phyloP scores from a whole-genome alignment of 2,113 vertebrate genomes.

The Glaucidium brasilianum region DNA sequence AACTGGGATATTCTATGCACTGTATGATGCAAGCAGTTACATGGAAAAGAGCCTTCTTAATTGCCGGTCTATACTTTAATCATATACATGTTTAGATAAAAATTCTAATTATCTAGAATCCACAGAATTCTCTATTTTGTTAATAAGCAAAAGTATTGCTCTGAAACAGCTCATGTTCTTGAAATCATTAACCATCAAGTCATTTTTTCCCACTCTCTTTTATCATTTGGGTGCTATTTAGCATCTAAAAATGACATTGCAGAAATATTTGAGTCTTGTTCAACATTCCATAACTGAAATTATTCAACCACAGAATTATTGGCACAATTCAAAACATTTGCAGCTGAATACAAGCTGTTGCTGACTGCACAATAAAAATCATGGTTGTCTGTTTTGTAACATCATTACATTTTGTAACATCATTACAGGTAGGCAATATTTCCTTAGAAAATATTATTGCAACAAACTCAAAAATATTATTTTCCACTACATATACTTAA shows the following conservation, averaged over 20 bases:
- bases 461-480: not conserved
- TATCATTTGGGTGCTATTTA: not conserved
- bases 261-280: not conserved
- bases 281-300: not conserved
- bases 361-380: not conserved
- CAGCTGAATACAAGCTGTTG: conserved; percentile 21
- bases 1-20: not conserved
- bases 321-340: not conserved
- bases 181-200: not conserved
- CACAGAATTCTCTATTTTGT: not conserved
- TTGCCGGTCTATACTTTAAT: not conserved
- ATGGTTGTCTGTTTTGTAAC: not conserved
- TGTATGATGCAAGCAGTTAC: not conserved
- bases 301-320: conserved; percentile 5
- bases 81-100: not conserved
- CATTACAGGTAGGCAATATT: not conserved
- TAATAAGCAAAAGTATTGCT: not conserved
- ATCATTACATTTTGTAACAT: too few species aligned
- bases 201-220: not conserved
- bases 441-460: not conserved
- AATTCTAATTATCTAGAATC: not conserved
- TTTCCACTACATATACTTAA: not conserved
- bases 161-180: not conserved
- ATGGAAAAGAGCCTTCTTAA: not conserved
- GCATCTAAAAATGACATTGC: not conserved